Conservation (phyloP, 2,797 vertebrate species). For the Pangasius djambal region DNA sequence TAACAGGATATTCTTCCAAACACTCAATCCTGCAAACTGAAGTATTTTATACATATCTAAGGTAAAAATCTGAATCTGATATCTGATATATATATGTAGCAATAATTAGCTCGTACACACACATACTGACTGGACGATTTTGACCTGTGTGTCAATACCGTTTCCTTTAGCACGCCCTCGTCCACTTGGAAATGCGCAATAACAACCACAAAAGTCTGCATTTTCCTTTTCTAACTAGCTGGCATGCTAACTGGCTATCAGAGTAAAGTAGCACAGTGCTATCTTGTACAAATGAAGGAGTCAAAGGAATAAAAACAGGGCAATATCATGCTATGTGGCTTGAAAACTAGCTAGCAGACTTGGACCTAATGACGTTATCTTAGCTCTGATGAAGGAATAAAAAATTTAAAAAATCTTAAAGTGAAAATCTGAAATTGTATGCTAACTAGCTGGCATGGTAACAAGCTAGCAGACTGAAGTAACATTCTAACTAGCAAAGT, state of each 20-base stretch:
- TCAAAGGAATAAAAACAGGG: neutral
- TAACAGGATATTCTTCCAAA: conserved; percentile 5
- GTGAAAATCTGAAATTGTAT: neutral
- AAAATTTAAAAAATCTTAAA: neutral
- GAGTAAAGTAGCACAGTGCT: neutral
- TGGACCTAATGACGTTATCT: neutral
- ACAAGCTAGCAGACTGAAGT: neutral
- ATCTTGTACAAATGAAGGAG: neutral
- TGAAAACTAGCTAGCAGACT: neutral
- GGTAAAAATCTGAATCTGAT: neutral
- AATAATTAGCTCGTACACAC: neutral
- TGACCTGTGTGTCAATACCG: neutral
- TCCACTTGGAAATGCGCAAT: neutral
- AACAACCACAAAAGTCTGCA: neutral
- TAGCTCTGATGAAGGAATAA: neutral
- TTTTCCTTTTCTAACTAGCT: neutral
- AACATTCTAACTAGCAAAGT: neutral
- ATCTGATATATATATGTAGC: neutral
- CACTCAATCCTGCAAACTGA: neutral
- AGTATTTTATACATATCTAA: neutral
- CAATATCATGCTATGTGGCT: neutral
- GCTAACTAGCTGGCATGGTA: neutral
- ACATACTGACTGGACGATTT: neutral
- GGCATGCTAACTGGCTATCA: neutral
- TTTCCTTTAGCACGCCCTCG: neutral